Base-by-base conservation (phyloP, 2,113 vertebrate genomes). In the Triplophysa siluroides region DNA sequence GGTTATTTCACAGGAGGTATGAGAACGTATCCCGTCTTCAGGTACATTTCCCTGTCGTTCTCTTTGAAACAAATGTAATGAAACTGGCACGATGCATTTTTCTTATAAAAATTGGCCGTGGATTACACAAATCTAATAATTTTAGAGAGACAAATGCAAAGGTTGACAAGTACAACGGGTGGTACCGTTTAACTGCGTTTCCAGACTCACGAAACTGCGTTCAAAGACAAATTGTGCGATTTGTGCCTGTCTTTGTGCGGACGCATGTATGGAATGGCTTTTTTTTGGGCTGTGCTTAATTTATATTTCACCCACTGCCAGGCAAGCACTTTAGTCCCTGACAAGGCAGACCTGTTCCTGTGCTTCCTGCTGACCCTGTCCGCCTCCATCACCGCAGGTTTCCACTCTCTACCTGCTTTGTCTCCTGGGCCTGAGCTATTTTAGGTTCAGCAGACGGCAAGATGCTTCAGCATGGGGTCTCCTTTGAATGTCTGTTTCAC, bases 361-460 rank as follows among this genome's bases (percentile, higher is more conserved):
- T 1, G 41, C 41, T 45, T 60, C 67, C 79, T 19, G 21, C 67
- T 78, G 83, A 43, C 78, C 83, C 72, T 68, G 78, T 84, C 78
- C 78, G 78, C 54, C 45, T 76, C 54, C 21, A 78, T 84, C 78
- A 78, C 41, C 8, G 9, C 68, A 73, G 75, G 68, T 24, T 47
- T 77, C 66, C 72, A 68, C 54, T 72, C 47, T 71, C 68, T 65
- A 70, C 73, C 78, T 71, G 61, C 72, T 41, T 18, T 56, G 60
- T 64, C 82, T 65, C 43, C 24, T 24, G 73, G 52, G 26, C 82
- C n/a, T 38, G 50, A 45, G 50, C 50, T 70, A 79, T 76, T 76
- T 76, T 52, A 56, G 50, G 50, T 56, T 56, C 29, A 73, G 71
- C 45, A 43, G 65, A 65, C 74, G 77, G 67, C 33, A 66, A 64